These are phyloP conservation scores for Papilio demoleus DNA, from an alignment of 2,888 invertebrate species.

Conservation along the genomic window DNA sequence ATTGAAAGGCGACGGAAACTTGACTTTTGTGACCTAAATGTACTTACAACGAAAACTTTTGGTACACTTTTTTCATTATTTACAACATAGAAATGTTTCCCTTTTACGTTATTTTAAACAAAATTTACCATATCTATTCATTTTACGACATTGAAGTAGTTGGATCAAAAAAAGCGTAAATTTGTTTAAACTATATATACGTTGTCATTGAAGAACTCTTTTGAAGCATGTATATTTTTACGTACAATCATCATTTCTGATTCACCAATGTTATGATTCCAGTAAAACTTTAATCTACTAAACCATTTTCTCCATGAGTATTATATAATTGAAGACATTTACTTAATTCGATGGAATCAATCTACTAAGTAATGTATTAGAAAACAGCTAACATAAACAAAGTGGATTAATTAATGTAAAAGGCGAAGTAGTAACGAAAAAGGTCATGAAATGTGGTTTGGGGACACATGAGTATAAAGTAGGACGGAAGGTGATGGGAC, in stretches of 20 bases:
- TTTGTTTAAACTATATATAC: not conserved
- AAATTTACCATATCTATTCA: not conserved
- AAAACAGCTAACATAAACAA: constrained; percentile 45
- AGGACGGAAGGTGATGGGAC: constrained; percentile 71
- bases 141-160: not conserved
- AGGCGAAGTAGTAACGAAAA: constrained; percentile 55
- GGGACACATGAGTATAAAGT: constrained; percentile 73
- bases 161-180: not conserved
- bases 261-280: not conserved
- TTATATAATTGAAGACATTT: not conserved
- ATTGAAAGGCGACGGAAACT: constrained; percentile 44
- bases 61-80: not conserved
- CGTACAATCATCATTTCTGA: not conserved
- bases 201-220: not conserved
- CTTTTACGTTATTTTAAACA: not conserved
- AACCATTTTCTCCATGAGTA: not conserved
- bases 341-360: constrained; percentile 13
- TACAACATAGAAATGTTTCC: not conserved
- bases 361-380: constrained; percentile 42
- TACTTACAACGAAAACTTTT: not conserved
- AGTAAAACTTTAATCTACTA: not conserved
- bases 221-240: too few relatives aligned
- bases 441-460: constrained; percentile 71
- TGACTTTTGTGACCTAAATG: constrained; percentile 4
- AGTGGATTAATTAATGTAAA: constrained; percentile 57